Base-by-base conservation (phyloP, 2,797 vertebrate genomes). In the Enteromius viviparus region DNA sequence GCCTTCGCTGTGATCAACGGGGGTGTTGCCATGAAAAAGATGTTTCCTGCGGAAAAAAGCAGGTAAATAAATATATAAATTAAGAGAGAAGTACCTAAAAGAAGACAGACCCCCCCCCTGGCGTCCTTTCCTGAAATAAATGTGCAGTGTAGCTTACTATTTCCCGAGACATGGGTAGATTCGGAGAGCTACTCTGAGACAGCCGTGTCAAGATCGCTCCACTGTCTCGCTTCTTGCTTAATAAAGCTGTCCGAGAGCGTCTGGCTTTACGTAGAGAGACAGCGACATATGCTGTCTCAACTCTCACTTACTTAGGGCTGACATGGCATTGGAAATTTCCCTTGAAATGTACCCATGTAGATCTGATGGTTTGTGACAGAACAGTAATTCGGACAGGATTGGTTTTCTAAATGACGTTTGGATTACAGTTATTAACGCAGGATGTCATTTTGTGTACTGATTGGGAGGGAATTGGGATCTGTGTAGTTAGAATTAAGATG, bases 121-220 rank as follows among this genome's bases (percentile, higher is more conserved):
- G 87, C 90, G 89, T 91, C 87, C 88, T 91, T 90, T 93, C 91
- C 90, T 87, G 90, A 92, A 94, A 94, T 94, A 92, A 93, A 66
- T 62, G 40, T 68, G 71, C 80, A 49, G 37, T 65, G 70, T 62
- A 82, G 80, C 60, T 82, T 17, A 53, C 34, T 40, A 21, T 76
- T 76, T 49, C 6, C 32, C 0, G 14, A 51, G 77, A 37, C 42
- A 6, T 62, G 42, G 68, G 40, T 72, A 23, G 51, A 72, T 60
- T 42, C 23, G 21, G 37, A 19, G 42, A 71, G n/a, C 62, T 34
- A 15, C 45, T 21, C 47, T 17, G 51, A 81, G 79, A 62, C 75
- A 76, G 15, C 75, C 37, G 14, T 72, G 42, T 62, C 68, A 71
- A 19, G 21, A 64, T 42, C 23, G 17, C 17, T 53, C 1, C 19